These are phyloP conservation scores for Chelidonichthys spinosus DNA, from an alignment of 2,797 vertebrate species.

Conservation along the genomic window DNA sequence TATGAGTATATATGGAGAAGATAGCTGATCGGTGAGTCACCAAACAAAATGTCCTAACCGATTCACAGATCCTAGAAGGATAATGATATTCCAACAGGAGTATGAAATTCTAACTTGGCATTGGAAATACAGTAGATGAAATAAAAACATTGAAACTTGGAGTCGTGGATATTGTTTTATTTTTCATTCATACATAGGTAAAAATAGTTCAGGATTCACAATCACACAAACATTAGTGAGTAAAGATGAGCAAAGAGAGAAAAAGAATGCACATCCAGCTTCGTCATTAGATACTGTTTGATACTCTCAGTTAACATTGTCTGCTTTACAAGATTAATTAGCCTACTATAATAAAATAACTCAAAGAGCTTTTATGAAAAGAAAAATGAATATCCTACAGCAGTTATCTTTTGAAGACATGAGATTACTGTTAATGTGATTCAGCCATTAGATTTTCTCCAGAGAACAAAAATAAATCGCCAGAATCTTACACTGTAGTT, in stretches of 20 bases:
- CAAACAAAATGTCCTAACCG: background rate
- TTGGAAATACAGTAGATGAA: background rate
- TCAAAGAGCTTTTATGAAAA: conserved; percentile 14
- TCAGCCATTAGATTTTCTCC: conserved; percentile 5
- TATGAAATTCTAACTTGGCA: background rate
- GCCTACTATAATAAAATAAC: conserved; percentile 4
- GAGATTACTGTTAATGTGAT: conserved; percentile 6
- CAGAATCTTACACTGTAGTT: conserved; percentile 29
- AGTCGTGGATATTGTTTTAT: conserved; percentile 54
- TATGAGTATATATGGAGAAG: conserved; percentile 19
- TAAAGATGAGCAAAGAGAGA: too few relatives aligned
- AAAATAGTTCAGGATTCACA: conserved; percentile 41
- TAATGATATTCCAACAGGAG: background rate
- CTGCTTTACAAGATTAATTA: conserved; percentile 25
- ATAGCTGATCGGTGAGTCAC: conserved; percentile 45
- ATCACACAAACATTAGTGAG: conserved; percentile 20
- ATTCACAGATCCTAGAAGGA: background rate
- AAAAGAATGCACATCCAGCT: conserved; percentile 15
- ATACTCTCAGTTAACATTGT: conserved; percentile 15
- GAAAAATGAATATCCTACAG: conserved; percentile 5
- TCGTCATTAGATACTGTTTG: conserved; percentile 10
- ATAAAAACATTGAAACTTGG: conserved; percentile 8
- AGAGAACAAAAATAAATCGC: conserved; percentile 22
- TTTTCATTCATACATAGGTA: conserved; percentile 57
- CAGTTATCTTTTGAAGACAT: conserved; percentile 17